These are phyloP conservation scores for Delphinus delphis DNA, from an alignment of 2,113 vertebrate species.

Conservation along the genomic window DNA sequence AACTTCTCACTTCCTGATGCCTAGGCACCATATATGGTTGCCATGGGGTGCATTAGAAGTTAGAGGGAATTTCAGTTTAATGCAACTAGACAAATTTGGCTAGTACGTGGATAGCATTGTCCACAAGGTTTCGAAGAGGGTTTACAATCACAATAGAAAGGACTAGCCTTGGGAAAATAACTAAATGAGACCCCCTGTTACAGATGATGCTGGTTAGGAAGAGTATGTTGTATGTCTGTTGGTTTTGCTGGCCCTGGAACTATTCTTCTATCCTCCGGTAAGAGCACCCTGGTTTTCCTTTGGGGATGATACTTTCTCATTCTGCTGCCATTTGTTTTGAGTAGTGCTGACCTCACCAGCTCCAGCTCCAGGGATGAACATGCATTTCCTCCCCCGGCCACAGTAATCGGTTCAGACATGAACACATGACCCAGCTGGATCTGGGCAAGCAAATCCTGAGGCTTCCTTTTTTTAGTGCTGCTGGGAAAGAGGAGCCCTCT, in stretches of 20 bases:
- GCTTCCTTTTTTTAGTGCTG: neutral
- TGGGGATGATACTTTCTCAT: neutral
- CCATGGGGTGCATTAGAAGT: neutral
- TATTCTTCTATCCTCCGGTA: neutral
- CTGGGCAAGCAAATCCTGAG: neutral
- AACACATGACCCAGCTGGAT: neutral
- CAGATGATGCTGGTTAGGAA: neutral
- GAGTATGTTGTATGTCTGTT: neutral
- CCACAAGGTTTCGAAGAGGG: neutral
- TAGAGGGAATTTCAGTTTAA: neutral
- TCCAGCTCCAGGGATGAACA: neutral
- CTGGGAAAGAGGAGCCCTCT: neutral
- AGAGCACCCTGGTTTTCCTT: neutral
- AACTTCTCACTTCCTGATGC: neutral
- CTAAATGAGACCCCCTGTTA: neutral
- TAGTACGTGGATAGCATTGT: neutral
- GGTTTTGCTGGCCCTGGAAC: neutral
- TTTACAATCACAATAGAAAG: neutral
- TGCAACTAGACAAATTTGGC: neutral
- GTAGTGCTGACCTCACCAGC: neutral
- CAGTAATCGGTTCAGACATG: neutral
- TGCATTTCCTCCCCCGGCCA: neutral
- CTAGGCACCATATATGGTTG: neutral
- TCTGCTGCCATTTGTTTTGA: neutral
- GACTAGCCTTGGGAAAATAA: neutral